Evolutionary conservation across 1,140 invertebrate genomes (phyloP).

Genomic region (Drosophila cardini): DNA sequence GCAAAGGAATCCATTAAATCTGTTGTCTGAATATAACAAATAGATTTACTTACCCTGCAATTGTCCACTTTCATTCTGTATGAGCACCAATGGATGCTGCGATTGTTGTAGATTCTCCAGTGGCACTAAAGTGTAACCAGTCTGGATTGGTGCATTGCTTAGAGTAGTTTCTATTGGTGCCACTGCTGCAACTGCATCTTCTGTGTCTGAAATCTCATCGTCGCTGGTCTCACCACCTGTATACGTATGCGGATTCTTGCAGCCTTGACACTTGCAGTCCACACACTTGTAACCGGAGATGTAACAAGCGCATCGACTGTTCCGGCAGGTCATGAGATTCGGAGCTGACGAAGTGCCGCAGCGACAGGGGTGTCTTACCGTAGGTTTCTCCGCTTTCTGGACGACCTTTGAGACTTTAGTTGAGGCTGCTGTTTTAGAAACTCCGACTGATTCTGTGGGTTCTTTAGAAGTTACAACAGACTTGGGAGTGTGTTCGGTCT

Average conservation of each 20-base stretch:
- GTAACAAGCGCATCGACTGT: constrained; percentile 59
- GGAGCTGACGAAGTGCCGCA: constrained; percentile 56
- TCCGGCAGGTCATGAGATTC: constrained; percentile 55
- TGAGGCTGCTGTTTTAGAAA: not conserved
- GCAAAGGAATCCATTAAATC: not conserved
- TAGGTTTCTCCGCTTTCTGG: constrained; percentile 20
- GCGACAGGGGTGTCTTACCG: constrained; percentile 43
- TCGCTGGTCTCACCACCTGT: constrained; percentile 29
- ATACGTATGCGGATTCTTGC: constrained; percentile 63
- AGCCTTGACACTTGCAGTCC: constrained; percentile 54
- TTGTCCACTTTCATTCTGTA: constrained; percentile 70
- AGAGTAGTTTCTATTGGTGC: not conserved
- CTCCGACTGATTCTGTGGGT: not conserved
- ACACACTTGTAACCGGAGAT: constrained; percentile 35
- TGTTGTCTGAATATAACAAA: not conserved
- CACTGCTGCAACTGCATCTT: not conserved
- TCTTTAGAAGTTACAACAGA: not conserved
- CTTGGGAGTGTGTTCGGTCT: not conserved
- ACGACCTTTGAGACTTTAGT: not conserved
- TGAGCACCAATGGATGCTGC: constrained; percentile 58
- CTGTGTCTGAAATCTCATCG: constrained; percentile 18
- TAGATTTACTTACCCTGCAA: constrained; percentile 63
- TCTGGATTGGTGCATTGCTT: not conserved
- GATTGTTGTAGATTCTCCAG: constrained; percentile 43
- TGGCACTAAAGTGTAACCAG: constrained; percentile 39